Percentiles rank a stretch among this genome's conserved stretches.
Evolutionary conservation across 2,113 vertebrate genomes (phyloP).

Genomic region (Salvator merianae): DNA sequence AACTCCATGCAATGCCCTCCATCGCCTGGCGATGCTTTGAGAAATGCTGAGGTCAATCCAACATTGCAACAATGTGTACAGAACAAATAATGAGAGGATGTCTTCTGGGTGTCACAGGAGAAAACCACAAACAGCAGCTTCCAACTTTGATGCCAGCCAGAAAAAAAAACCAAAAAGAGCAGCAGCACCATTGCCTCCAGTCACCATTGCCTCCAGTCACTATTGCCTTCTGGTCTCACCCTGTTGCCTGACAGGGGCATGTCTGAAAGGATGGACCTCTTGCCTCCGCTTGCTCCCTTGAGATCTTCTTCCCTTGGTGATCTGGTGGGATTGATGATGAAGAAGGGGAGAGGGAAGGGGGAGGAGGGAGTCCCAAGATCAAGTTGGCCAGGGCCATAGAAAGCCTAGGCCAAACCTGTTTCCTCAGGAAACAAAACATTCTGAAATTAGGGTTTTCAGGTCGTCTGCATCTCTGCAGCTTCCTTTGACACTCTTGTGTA

Average conservation of each 20-base stretch:
- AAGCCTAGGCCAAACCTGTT: not conserved
- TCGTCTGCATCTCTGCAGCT: not conserved
- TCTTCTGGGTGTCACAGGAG: not conserved
- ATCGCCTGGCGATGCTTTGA: too few relatives aligned
- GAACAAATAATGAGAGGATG: too few relatives aligned
- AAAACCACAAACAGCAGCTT: not conserved
- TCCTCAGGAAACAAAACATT: slow-evolving; percentile 3
- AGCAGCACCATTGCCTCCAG: too few relatives aligned
- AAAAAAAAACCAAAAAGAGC: not conserved
- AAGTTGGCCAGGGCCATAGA: not conserved
- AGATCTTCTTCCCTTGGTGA: not conserved
- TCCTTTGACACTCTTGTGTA: not conserved
- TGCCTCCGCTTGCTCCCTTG: not conserved
- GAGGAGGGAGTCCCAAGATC: slow-evolving; percentile 27
- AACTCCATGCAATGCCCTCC: too few relatives aligned
- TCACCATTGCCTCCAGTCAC: too few relatives aligned
- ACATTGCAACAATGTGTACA: too few relatives aligned
- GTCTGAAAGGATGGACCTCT: not conserved
- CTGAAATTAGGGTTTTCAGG: not conserved
- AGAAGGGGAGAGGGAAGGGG: not conserved
- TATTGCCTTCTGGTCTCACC: too few relatives aligned
- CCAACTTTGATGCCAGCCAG: not conserved
- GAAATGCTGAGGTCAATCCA: too few relatives aligned
- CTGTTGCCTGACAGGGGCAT: not conserved
- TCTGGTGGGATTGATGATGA: not conserved